Evolutionary conservation across 1,140 invertebrate genomes (phyloP).

Genomic region (Drosophila lowei): DNA sequence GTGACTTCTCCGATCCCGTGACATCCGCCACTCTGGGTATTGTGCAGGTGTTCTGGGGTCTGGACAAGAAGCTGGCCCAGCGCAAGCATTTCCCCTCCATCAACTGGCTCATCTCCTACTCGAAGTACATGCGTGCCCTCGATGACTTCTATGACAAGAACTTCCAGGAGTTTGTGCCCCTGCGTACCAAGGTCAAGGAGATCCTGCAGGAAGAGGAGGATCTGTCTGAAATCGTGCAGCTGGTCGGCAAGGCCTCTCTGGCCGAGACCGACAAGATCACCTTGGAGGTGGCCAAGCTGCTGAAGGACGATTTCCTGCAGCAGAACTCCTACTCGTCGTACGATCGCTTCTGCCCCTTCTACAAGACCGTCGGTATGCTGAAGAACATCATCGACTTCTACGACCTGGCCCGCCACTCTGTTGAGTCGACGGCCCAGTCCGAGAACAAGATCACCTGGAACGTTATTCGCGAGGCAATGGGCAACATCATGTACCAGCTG

Average conservation of each 20-base stretch:
- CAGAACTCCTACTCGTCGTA: slow-evolving; percentile 99
- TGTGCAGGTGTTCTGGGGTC: slow-evolving; percentile 99
- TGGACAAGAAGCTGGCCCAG: slow-evolving; percentile 99
- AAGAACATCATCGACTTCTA: slow-evolving; percentile 99
- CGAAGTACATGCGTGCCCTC: slow-evolving; percentile 98
- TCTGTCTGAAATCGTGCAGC: slow-evolving; percentile 99
- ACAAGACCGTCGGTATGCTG: slow-evolving; percentile 99
- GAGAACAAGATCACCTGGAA: slow-evolving; percentile 99
- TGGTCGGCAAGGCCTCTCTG: slow-evolving; percentile 99
- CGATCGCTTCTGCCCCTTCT: slow-evolving; percentile 99
- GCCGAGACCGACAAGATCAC: slow-evolving; percentile 99
- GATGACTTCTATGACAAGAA: slow-evolving; percentile 99
- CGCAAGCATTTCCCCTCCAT: slow-evolving; percentile 99
- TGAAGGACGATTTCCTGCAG: slow-evolving; percentile 99
- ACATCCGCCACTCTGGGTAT: slow-evolving; percentile 99
- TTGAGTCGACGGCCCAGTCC: slow-evolving; percentile 98
- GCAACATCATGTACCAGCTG: slow-evolving; percentile 97
- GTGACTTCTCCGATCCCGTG: slow-evolving; percentile 99
- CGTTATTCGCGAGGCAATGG: slow-evolving; percentile 98
- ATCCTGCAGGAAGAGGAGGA: slow-evolving; percentile 99
- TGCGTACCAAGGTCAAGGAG: slow-evolving; percentile 96
- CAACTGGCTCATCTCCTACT: slow-evolving; percentile 99
- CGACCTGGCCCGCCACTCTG: slow-evolving; percentile 98
- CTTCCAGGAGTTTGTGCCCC: slow-evolving; percentile 98
- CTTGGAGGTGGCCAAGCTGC: slow-evolving; percentile 97